Conservation (phyloP, 2,113 vertebrate species). For the Lophius piscatorius region DNA sequence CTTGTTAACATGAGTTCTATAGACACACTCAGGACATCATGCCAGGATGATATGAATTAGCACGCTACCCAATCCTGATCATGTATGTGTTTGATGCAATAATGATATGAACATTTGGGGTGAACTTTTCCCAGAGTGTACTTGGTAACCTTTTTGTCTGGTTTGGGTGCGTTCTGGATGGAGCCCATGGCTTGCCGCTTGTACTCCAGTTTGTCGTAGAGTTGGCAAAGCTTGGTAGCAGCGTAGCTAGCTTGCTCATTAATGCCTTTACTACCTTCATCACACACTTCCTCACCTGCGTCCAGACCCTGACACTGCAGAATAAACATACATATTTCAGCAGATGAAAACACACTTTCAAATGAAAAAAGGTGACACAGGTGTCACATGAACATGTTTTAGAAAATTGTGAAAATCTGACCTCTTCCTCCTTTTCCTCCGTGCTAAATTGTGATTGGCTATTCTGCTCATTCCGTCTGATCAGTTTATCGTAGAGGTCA, state of each 20-base stretch:
- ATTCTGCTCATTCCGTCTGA: constrained; percentile 86
- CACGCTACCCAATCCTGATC: background rate
- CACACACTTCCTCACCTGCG: constrained; percentile 80
- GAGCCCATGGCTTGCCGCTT: constrained; percentile 95
- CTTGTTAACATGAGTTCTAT: no score
- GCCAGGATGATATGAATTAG: no score
- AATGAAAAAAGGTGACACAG: background rate
- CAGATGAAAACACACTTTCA: background rate
- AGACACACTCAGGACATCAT: no score
- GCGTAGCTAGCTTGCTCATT: constrained; percentile 94
- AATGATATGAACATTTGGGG: background rate
- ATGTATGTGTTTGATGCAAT: background rate
- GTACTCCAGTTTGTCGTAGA: constrained; percentile 96
- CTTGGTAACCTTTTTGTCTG: constrained; percentile 91
- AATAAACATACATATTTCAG: background rate
- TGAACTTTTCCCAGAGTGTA: background rate
- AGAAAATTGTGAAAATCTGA: constrained; percentile 64
- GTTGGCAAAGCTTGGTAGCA: constrained; percentile 89
- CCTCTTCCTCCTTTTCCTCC: constrained; percentile 88
- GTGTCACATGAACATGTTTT: background rate
- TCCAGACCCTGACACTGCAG: constrained; percentile 84
- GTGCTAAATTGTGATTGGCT: constrained; percentile 80
- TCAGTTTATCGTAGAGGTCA: constrained; percentile 90
- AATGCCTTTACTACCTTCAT: constrained; percentile 87
- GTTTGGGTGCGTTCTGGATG: constrained; percentile 95